Conservation (phyloP, 2,113 vertebrate genomes). For the Benitochromis conjunctus region DNA sequence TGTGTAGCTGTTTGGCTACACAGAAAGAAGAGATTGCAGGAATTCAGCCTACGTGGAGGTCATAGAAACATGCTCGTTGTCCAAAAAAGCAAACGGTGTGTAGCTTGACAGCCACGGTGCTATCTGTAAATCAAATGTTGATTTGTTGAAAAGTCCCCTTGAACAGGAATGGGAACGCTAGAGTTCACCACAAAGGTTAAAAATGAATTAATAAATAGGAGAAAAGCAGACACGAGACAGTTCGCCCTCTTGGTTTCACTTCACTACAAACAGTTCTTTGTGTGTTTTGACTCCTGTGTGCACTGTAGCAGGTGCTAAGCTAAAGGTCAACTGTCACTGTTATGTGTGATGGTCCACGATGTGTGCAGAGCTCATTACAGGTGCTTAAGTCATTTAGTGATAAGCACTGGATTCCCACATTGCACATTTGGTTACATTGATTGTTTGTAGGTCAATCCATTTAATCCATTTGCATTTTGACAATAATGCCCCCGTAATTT, state of each 20-base stretch:
- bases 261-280: neutral
- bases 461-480: neutral
- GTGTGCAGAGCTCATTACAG: neutral
- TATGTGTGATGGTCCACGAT: neutral
- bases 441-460: neutral
- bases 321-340: neutral
- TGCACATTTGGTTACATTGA: neutral
- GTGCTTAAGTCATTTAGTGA: neutral
- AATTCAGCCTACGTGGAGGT: neutral
- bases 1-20: neutral
- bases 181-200: neutral
- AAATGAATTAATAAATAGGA: neutral
- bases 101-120: neutral
- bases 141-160: neutral
- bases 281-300: neutral
- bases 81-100: neutral
- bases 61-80: neutral
- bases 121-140: neutral
- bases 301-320: neutral
- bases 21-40: neutral
- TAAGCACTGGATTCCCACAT: neutral
- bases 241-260: neutral
- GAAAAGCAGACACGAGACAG: neutral
- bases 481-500: fast-evolving
- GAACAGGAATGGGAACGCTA: neutral